Base-by-base conservation (phyloP, 2,888 invertebrate species). In the Acholoe squamosa region DNA sequence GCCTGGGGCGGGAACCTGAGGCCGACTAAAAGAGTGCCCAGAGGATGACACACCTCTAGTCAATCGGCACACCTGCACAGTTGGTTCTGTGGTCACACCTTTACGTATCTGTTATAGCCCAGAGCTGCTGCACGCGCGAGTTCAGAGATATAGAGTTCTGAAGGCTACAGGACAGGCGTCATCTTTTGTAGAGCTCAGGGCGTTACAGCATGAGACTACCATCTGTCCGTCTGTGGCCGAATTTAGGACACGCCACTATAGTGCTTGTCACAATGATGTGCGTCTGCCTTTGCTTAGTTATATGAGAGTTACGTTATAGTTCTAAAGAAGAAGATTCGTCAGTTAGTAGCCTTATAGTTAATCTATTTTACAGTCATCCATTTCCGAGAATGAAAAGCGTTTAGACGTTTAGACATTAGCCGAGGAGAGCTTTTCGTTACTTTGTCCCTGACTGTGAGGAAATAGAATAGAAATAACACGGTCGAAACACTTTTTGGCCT, bases 221-320 rank as follows among this genome's bases (percentile, higher is more conserved):
- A 61, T 61, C 61, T 61, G 61, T 61, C 61, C 61, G 61, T 61
- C 61, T 61, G 22, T 61, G n/a, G 22, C 61, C 61, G 22, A n/a
- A 19, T 19, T 61, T 19, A n/a, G 61, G 61, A n/a, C 61, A 61
- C 61, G n/a, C 61, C 22, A 61, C 61, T 3, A 19, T 14, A 61
- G 61, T 61, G n/a, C 61, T 61, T 61, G 61, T 61, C 5, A 61
- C 61, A n/a, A 61, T 61, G 61, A n/a, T n/a, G 61, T 61, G 61
- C 61, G 61, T n/a, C 43, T 43, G 43, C n/a, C n/a, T n/a, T 43
- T 43, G 43, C 10, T 43, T 3, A 43, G 43, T 43, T 43, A 43
- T 43, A 43, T 43, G 43, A 43, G 43, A 43, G 43, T 43, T 10
- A 43, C 43, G 10, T 10, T 43, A 7, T 43, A 43, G 43, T 43